Conservation (phyloP, 2,888 invertebrate genomes). For the Plebejus anna region DNA sequence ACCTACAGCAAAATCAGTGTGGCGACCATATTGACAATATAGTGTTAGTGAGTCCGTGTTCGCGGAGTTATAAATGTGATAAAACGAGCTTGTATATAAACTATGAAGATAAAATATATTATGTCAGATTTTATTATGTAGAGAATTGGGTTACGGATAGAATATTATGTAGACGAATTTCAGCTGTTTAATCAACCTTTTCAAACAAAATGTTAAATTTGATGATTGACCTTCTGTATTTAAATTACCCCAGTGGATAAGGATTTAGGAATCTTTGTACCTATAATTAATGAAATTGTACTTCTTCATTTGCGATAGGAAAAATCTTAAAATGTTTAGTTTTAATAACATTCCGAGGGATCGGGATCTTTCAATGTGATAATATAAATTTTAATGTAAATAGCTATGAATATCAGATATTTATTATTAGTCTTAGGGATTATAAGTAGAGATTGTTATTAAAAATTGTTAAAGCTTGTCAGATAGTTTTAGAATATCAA, state of each 20-base stretch:
- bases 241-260: background rate
- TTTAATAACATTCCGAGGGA: constrained; percentile 42
- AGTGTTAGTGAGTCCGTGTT: constrained; percentile 48
- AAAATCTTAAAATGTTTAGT: constrained; percentile 27
- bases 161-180: constrained; percentile 9
- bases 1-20: constrained; percentile 83
- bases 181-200: background rate
- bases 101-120: constrained; percentile 38
- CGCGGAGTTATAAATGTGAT: constrained; percentile 67
- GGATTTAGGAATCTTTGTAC: background rate
- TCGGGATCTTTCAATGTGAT: constrained; percentile 71
- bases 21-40: constrained; percentile 84
- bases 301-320: constrained; percentile 5
- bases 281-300: background rate
- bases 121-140: constrained; percentile 33
- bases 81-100: constrained; percentile 74
- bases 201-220: background rate
- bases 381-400: constrained; percentile 68
- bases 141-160: constrained; percentile 14
- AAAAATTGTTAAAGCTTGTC: constrained; percentile 68
- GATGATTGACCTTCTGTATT: background rate
- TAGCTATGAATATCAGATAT: constrained; percentile 42
- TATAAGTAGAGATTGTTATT: constrained; percentile 57
- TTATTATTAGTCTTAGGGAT: constrained; percentile 51
- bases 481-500: constrained; percentile 39